Evolutionary conservation across 2,797 vertebrate species (phyloP), one percentile per base, ranked within the genome.

Genomic region (Channa striata): DNA sequence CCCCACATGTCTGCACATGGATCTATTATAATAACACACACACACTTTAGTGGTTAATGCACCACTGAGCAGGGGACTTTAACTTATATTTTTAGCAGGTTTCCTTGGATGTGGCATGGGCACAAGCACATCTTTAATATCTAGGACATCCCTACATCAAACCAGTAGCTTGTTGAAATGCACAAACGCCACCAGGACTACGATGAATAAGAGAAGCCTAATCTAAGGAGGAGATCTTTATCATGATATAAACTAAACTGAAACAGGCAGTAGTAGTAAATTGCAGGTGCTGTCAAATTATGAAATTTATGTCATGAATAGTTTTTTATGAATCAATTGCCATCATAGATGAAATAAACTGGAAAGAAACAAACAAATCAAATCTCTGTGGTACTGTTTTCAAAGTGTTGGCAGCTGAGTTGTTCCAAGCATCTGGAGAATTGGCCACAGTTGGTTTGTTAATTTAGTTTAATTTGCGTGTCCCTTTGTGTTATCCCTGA

Each of bases 1-100:
- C 42, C 37, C 48, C 20, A 48, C 20, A 59, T 59, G 50, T 17
- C 14, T 17, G 2, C 44, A 19, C 36, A 30, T 10, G 8, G 42
- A 25, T 8, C 21, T 42, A 37, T 56, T 49, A 56, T n/a, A 61
- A 23, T 13, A 62, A 67, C 62, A 58, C 63, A 68, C 43, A 51
- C 48, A 50, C 64, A 30, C 25, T 30, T n/a, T 30, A 54, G 36
- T 30, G n/a, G 8, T 1, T 49, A 49, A 61, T 59, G 56, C 34
- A 12, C 57, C 57, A 10, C 48, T 40, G 47, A 63, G 33, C 54
- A 56, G 25, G 7, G n/a, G 21, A 5, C 44, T 43, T 13, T 3
- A 62, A 23, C 30, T 54, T 11, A n/a, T 39, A 16, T 19, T 64
- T 19, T 17, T 43, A 43, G 42, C 11, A 11, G 19, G 21, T 34